Evolutionary conservation across 2,113 vertebrate genomes (phyloP), one percentile per base, ranked within the genome.

Genomic region (Podarcis muralis): DNA sequence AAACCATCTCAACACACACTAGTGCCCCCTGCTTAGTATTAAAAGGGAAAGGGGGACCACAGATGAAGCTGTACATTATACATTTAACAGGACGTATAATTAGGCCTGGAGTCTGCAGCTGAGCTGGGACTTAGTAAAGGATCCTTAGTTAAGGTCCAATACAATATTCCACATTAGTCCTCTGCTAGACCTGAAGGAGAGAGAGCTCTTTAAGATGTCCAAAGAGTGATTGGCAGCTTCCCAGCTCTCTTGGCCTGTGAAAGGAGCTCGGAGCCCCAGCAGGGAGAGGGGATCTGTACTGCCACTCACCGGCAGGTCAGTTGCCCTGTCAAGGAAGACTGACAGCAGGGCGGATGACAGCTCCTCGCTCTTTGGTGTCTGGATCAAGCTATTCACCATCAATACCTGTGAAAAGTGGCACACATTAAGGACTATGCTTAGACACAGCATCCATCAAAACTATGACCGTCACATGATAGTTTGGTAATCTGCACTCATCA

Each of bases 241-340:
- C 27, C 27, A 20, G 48, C 12, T 48, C 27, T n/a, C 48, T 27
- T 20, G 23, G 7, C 59, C n/a, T 59, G 15, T 81, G 30, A 57
- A 12, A 87, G 62, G 57, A 40, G 23, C 53, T 40, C 65, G 81
- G 86, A 20, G 59, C n/a, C 59, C 40, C 18, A 25, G 20, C 1
- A 69, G 59, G n/a, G 65, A 18, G 22, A 30, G 69, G 53, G 43
- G 77, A 16, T 65, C 18, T 5, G 20, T 43, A 30, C 65, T 32
- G 6, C 8, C 90, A 85, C 98, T 98, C 94, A 99, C 98, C 91
- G 97, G 96, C 86, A 99, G 96, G 59, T 95, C 97, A 9, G 97
- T 96, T 1, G 98, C 98, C 23, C 97, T 96, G 92, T 99, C 98
- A 91, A 98, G 83, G 40, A 98, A 98, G 83, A 98, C 95, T 6